Base-by-base conservation (phyloP, 2,113 vertebrate genomes). In the Synchiropus splendidus region DNA sequence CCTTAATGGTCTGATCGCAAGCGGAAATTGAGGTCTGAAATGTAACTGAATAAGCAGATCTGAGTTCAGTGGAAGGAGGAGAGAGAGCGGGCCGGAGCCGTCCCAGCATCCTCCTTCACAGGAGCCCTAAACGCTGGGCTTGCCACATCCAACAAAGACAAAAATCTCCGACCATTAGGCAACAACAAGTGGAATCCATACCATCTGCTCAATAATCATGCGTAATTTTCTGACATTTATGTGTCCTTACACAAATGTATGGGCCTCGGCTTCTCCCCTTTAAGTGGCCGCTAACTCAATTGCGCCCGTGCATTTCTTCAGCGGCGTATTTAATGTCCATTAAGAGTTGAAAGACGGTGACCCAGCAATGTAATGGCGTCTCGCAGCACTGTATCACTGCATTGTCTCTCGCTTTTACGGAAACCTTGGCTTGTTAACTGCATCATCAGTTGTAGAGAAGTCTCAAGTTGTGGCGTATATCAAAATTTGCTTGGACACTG, bases 211-310 rank as follows among this genome's bases (percentile, higher is more conserved):
- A 64, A 60, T 83, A 84, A 85, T 70, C 77, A 77, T 64, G 51
- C 66, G 77, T 70, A 65, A 80, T 84, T 78, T 79, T 65, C 73
- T 78, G 77, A 78, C 77, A 82, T 63, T 85, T 83, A 70, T 80
- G 72, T 78, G 77, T 83, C 75, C 64, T 83, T 83, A 81, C 63
- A 63, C 72, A 83, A 85, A 85, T 79, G 71, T 78, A 83, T 82
- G 58, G 67, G 61, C 32, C 45, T 17, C 35, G 45, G 64, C 58
- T 47, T 64, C 47, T 65, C 44, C 64, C 61, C 67, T 45, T 60
- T 86, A 80, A 86, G 85, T 85, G 83, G 75, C 70, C 56, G 18
- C 63, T 87, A 86, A 87, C 76, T 72, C 77, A 66, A 87, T 87
- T 85, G 68, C 18, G 72, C 50, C 50, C 2, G 41, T 60, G 67